A percentile compares a stretch with the other conserved stretches of the same genome.
These are phyloP conservation scores for Lampropteryx suffumata DNA, from an alignment of 2,888 invertebrate species.

Conservation along the genomic window DNA sequence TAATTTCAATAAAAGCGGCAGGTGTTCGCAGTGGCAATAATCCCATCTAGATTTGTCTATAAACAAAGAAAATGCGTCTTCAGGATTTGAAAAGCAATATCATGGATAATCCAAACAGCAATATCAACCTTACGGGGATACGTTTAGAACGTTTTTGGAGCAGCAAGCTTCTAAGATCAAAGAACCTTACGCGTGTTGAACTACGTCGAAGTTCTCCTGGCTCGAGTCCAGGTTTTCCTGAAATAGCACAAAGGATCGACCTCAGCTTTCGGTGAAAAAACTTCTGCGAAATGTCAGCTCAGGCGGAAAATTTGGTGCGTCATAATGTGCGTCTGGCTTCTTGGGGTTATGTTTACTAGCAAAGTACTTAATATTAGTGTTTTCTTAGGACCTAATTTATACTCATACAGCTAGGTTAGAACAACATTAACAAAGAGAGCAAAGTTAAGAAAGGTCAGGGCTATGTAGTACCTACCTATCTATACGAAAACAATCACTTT, in stretches of 20 bases:
- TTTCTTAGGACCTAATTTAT: background rate
- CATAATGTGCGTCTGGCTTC: conserved; percentile 44
- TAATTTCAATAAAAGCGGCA: conserved; percentile 32
- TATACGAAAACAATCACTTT: no score
- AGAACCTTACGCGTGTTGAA: conserved; percentile 58
- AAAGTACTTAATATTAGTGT: conserved; percentile 4
- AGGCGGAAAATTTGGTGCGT: conserved; percentile 72
- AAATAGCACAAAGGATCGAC: conserved; percentile 83
- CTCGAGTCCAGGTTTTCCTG: conserved; percentile 72
- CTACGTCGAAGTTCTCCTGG: conserved; percentile 70
- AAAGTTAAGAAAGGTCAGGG: background rate
- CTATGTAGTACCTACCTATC: no score
- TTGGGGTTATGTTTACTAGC: conserved; percentile 16
- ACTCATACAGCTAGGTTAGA: no score
- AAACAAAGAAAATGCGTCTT: conserved; percentile 54
- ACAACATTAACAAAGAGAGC: background rate
- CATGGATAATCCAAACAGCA: conserved; percentile 12
- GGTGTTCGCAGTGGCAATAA: conserved; percentile 39
- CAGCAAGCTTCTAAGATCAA: conserved; percentile 51
- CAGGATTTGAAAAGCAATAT: conserved; percentile 40
- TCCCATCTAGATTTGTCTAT: conserved; percentile 48
- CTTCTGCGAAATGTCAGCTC: conserved; percentile 74
- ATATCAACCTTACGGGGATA: conserved; percentile 33
- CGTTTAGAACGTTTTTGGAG: conserved; percentile 38
- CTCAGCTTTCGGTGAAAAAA: conserved; percentile 67